Evolutionary conservation across 2,888 invertebrate genomes (phyloP).

Genomic region (Eilema sororculum): DNA sequence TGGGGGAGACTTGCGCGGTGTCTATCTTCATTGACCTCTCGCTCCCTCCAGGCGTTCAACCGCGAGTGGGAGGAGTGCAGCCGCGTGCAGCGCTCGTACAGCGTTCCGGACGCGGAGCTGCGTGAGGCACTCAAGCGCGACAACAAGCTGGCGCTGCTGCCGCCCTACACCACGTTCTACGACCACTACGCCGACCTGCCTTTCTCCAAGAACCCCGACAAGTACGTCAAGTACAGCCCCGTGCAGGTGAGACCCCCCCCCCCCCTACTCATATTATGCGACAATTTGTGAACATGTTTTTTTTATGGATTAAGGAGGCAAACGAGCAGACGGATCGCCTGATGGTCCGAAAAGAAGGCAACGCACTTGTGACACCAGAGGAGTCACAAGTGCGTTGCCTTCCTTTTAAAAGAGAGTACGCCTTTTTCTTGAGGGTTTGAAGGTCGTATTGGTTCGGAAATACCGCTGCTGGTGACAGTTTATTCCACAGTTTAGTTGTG

Average conservation of each 20-base stretch:
- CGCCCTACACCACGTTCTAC: conserved; percentile 94
- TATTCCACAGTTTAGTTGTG: too few relatives aligned
- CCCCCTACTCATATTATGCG: not conserved
- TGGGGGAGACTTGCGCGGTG: too few relatives aligned
- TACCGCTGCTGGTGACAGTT: too few relatives aligned
- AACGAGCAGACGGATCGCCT: too few relatives aligned
- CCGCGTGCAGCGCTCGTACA: conserved; percentile 94
- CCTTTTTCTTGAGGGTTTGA: too few relatives aligned
- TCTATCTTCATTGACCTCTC: not conserved
- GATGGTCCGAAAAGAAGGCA: too few relatives aligned
- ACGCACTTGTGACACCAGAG: too few relatives aligned
- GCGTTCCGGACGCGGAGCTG: conserved; percentile 96
- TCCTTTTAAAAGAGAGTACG: too few relatives aligned
- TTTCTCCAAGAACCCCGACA: conserved; percentile 97
- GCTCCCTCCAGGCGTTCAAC: conserved; percentile 92
- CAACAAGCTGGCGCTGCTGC: conserved; percentile 95
- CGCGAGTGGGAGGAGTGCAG: conserved; percentile 97
- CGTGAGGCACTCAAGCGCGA: conserved; percentile 95
- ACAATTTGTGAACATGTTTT: too few relatives aligned
- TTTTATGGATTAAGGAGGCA: too few relatives aligned
- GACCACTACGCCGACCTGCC: conserved; percentile 90
- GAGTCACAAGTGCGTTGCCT: too few relatives aligned
- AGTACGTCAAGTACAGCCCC: conserved; percentile 96
- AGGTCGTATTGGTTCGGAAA: too few relatives aligned
- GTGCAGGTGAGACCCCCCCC: conserved; percentile 84